Conservation (phyloP, 2,113 vertebrate species). For the Madoqua kirkii region DNA sequence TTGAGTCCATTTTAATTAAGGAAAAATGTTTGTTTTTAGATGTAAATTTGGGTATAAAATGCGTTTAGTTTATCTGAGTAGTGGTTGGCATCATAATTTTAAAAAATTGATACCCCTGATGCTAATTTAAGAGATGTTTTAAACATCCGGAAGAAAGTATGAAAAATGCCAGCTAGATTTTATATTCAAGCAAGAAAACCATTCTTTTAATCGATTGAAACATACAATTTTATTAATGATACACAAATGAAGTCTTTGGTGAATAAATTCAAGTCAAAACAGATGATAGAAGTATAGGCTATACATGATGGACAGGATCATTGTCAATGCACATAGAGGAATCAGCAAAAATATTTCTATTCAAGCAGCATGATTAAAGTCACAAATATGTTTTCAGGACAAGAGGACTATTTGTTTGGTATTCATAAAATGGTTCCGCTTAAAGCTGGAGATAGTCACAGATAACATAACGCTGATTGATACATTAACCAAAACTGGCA, state of each 20-base stretch:
- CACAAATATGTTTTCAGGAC: conserved; percentile 59
- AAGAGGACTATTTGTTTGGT: conserved; percentile 62
- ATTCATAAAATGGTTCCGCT: conserved; percentile 63
- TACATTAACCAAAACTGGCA: conserved; percentile 59
- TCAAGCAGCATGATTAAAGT: conserved; percentile 52
- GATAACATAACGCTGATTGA: conserved; percentile 56
- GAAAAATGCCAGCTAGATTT: background rate
- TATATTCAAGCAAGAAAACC: conserved; percentile 21
- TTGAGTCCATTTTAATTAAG: background rate
- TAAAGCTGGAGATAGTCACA: conserved; percentile 58
- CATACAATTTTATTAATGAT: conserved; percentile 67
- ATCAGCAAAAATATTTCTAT: conserved; percentile 54
- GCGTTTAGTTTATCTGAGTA: background rate
- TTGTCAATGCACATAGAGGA: conserved; percentile 54
- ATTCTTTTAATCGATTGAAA: conserved; percentile 34
- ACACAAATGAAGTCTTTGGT: conserved; percentile 68
- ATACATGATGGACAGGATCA: conserved; percentile 35
- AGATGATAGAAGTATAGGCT: conserved; percentile 50
- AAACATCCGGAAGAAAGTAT: background rate
- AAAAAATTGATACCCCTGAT: background rate
- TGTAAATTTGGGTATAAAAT: background rate
- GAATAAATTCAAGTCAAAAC: conserved; percentile 68
- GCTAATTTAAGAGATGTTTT: background rate
- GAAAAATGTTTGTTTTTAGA: background rate
- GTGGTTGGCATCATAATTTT: background rate